Conservation (phyloP, 2,888 invertebrate species). For the Caenorhabditis drosophilae region DNA sequence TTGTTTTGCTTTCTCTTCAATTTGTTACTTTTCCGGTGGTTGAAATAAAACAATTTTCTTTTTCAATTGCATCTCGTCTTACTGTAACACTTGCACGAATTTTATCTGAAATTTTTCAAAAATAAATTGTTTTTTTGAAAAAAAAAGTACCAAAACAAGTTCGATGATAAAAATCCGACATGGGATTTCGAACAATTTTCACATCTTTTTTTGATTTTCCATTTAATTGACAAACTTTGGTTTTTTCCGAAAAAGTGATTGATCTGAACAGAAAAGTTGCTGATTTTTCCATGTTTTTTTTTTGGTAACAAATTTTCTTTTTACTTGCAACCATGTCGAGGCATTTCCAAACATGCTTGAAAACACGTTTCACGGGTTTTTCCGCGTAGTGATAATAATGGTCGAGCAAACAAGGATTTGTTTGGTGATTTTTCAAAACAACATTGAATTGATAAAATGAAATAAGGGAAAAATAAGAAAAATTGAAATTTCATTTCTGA, state of each 20-base stretch:
- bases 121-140: neutral
- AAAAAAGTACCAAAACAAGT: constrained; percentile 31
- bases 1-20: no score
- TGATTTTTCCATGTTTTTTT: neutral
- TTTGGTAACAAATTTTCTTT: constrained; percentile 8
- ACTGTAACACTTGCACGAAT: constrained; percentile 6
- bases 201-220: constrained; percentile 35
- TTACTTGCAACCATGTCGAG: constrained; percentile 35
- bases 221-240: constrained; percentile 42
- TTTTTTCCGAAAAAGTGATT: constrained; percentile 26
- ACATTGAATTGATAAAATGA: constrained; percentile 14
- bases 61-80: constrained; percentile 16
- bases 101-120: neutral
- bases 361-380: constrained; percentile 28
- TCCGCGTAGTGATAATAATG: constrained; percentile 19
- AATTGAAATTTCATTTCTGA: no score
- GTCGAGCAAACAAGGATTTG: constrained; percentile 22
- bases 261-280: constrained; percentile 22
- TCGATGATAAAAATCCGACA: constrained; percentile 46
- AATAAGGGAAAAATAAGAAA: no score
- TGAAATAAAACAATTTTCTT: constrained; percentile 25
- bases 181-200: constrained; percentile 33
- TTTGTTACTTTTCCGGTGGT: constrained; percentile 37
- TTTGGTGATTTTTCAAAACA: constrained; percentile 27
- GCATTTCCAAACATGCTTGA: constrained; percentile 35